A percentile compares a stretch with the other conserved stretches of the same genome.
phyloP scores from a whole-genome alignment of 2,113 vertebrate species.

The Oreochromis aureus region DNA sequence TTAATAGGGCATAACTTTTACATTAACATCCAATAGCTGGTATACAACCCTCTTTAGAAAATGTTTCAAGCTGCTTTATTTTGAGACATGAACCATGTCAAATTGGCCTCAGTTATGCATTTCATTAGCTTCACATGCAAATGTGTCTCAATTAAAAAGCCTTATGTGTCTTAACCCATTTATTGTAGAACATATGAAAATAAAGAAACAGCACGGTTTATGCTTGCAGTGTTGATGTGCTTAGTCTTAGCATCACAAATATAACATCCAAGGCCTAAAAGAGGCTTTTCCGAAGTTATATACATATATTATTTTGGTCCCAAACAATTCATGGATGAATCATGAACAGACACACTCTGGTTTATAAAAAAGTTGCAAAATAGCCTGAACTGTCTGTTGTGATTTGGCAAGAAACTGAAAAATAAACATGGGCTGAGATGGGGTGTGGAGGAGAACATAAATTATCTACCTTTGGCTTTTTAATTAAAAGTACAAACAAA shows the following conservation, averaged over 20 bases:
- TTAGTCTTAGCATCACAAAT: not conserved
- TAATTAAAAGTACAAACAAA: not conserved
- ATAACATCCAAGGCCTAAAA: no score
- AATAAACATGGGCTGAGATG: not conserved
- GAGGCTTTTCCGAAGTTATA: no score
- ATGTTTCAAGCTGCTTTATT: not conserved
- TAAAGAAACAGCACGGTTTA: not conserved
- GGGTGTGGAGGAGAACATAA: not conserved
- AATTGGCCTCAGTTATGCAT: not conserved
- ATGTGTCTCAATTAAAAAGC: not conserved
- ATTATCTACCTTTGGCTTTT: not conserved
- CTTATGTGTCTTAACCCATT: not conserved
- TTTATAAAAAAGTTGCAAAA: not conserved
- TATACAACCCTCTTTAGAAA: not conserved
- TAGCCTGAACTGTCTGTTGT: not conserved
- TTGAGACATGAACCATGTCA: not conserved
- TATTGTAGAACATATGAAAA: not conserved
- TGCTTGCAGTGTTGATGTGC: not conserved
- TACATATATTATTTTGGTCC: no score
- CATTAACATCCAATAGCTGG: not conserved
- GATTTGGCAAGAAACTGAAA: not conserved
- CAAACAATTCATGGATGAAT: no score
- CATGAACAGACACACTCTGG: no score
- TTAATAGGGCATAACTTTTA: not conserved
- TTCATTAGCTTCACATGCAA: not conserved